Percentiles rank a stretch among this genome's conserved stretches.
Evolutionary conservation across 2,888 invertebrate species (phyloP).

Genomic region (Dicycla oo): DNA sequence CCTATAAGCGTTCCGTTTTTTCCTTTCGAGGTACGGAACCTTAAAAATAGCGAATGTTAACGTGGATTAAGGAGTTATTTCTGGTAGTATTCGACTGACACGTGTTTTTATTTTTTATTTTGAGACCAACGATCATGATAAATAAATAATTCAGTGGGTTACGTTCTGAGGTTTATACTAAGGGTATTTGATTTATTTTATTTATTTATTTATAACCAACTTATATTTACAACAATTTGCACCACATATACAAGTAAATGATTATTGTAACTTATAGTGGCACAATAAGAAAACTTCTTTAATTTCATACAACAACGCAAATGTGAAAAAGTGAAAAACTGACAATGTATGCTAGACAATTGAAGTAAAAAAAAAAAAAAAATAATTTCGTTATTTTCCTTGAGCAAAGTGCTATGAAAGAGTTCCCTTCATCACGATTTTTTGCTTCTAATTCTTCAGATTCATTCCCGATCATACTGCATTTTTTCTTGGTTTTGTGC

Average conservation of each 20-base stretch:
- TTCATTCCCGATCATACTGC: conserved; percentile 22
- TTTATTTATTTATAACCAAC: no score
- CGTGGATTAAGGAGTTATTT: conserved; percentile 27
- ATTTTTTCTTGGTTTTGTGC: conserved; percentile 21
- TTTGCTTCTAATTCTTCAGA: conserved; percentile 22
- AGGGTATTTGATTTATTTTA: no score
- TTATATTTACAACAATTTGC: no score
- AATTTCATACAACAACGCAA: neutral
- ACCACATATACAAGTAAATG: no score
- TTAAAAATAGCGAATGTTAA: neutral
- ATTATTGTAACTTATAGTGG: neutral
- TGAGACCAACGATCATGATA: neutral
- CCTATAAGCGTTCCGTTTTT: no score
- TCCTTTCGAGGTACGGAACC: no score
- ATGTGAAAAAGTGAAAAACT: neutral
- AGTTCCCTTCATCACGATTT: conserved; percentile 3
- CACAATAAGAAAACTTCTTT: neutral
- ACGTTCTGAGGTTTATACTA: neutral
- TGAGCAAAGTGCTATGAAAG: conserved; percentile 8
- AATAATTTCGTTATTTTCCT: conserved; percentile 7
- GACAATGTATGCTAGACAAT: neutral
- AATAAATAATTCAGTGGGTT: neutral
- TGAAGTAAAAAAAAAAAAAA: conserved; percentile 6
- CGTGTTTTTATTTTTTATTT: conserved; percentile 12
- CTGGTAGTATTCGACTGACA: neutral